Evolutionary conservation across 2,113 vertebrate genomes (phyloP).

Genomic region (Platichthys flesus): DNA sequence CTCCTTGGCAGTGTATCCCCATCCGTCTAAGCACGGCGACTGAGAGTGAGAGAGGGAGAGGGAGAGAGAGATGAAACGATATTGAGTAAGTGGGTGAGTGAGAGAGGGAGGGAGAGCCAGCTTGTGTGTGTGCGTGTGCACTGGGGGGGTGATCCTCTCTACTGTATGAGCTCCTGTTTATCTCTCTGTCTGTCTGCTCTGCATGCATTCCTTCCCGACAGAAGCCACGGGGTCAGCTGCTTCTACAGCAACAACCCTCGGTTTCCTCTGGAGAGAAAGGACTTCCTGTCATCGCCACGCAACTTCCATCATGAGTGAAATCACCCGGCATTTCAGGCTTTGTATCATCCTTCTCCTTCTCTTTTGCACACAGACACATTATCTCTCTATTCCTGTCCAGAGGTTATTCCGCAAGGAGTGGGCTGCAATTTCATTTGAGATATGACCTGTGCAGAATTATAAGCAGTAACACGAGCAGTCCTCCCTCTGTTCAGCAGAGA

Average conservation of each 20-base stretch:
- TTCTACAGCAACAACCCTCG: conserved; percentile 59
- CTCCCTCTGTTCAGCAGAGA: not conserved
- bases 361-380: not conserved
- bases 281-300: conserved; percentile 62
- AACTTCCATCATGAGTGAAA: conserved; percentile 53
- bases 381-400: conserved; percentile 4
- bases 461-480: not conserved
- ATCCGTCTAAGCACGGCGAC: conserved; percentile 69
- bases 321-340: conserved; percentile 12
- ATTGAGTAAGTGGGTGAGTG: conserved; percentile 36
- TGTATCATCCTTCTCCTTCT: not conserved
- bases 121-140: conserved; percentile 29
- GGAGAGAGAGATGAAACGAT: conserved; percentile 38
- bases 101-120: conserved; percentile 44
- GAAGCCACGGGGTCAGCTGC: conserved; percentile 64
- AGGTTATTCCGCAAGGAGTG: conserved; percentile 34
- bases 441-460: not conserved
- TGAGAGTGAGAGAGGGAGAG: conserved; percentile 60
- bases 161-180: conserved; percentile 61
- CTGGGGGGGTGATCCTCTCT: conserved; percentile 64
- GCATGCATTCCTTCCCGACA: conserved; percentile 55
- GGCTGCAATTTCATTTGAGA: conserved; percentile 37
- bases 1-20: conserved; percentile 72
- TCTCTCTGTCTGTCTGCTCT: conserved; percentile 60
- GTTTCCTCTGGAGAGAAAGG: conserved; percentile 56